Evolutionary conservation across 2,797 vertebrate genomes (phyloP).

Genomic region (Limnodromus scolopaceus): DNA sequence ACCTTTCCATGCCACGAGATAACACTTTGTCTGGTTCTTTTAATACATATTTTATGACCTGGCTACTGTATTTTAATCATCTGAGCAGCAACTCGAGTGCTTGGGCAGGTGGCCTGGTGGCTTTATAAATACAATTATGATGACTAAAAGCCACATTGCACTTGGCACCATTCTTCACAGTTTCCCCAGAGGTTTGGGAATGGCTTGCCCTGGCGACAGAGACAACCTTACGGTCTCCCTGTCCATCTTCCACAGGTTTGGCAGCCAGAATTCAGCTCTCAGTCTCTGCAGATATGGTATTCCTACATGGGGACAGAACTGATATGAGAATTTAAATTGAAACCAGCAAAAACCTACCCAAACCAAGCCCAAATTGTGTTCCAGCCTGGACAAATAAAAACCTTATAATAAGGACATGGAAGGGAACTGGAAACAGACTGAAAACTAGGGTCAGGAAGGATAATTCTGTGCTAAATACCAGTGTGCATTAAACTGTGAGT

Average conservation of each 20-base stretch:
- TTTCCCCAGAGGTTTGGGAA: neutral
- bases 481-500: neutral
- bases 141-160: constrained; percentile 41
- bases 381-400: neutral
- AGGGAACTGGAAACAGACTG: neutral
- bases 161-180: neutral
- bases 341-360: neutral
- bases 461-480: neutral
- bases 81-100: constrained; percentile 8
- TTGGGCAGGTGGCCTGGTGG: constrained; percentile 55
- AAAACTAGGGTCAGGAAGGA: neutral
- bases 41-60: constrained; percentile 59
- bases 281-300: neutral
- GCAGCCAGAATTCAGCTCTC: neutral
- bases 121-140: constrained; percentile 55
- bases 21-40: neutral
- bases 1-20: neutral
- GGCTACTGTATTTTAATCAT: neutral
- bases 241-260: neutral
- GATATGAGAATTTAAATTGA: neutral
- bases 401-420: neutral
- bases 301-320: neutral
- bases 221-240: neutral
- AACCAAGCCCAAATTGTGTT: neutral
- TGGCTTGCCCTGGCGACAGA: neutral